Evolutionary conservation across 2,797 vertebrate genomes (phyloP).

Genomic region (Channallabes apus): DNA sequence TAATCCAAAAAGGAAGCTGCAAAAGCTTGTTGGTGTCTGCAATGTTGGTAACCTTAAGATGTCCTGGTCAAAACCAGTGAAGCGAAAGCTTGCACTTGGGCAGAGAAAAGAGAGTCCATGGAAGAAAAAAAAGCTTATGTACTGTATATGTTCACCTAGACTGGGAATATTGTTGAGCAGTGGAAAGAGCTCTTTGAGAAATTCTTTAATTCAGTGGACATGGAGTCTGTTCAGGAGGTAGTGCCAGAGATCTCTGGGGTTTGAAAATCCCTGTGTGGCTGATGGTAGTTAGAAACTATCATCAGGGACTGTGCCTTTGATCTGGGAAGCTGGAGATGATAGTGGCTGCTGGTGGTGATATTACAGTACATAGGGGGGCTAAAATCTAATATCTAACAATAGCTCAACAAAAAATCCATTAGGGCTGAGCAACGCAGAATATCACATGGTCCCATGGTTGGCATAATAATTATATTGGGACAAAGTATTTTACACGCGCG

Average conservation of each 20-base stretch:
- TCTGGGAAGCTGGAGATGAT: not conserved
- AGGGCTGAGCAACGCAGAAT: not conserved
- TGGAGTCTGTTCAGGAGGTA: not conserved
- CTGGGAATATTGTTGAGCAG: conserved; percentile 3
- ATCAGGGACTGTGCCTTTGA: not conserved
- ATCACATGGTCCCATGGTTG: not conserved
- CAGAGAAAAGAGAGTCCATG: not conserved
- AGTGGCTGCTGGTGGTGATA: not conserved
- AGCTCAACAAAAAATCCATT: not conserved
- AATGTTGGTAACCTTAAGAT: not conserved
- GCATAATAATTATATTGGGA: not conserved
- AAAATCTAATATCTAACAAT: not conserved
- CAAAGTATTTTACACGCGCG: not conserved
- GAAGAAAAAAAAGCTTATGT: not conserved
- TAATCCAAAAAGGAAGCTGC: not conserved
- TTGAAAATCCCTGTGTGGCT: not conserved
- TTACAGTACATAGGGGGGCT: not conserved
- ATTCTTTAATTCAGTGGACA: not conserved
- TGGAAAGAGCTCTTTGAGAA: not conserved
- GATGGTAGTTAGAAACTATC: not conserved
- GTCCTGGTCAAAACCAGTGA: not conserved
- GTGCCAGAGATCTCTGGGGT: not conserved
- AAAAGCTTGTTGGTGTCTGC: not conserved
- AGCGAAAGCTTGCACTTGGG: not conserved
- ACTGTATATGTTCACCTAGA: not conserved